Evolutionary conservation across 1,140 invertebrate genomes (phyloP), one percentile per base, ranked within the genome.

Genomic region (Leptinotarsa texana): DNA sequence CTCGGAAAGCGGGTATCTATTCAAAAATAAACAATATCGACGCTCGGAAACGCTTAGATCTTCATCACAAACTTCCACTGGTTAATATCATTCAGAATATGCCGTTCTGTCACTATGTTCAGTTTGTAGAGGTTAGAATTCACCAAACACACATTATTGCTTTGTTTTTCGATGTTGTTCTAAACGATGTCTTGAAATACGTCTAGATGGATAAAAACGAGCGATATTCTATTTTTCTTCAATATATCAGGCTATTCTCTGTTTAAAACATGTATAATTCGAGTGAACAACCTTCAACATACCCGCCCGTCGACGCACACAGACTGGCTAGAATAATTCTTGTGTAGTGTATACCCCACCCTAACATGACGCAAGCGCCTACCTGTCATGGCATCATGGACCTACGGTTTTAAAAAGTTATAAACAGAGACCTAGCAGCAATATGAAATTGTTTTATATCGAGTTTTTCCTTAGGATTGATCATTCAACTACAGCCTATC

Each of bases 341-440:
- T 27, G 63, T 22, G 63, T 65, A 27, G 18, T 65, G 63, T 65
- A 21, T 65, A 65, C 63, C 63, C 63, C 63, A 65, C 63, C 63
- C 63, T 65, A 65, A 65, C 63, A 65, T 65, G 63, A 65, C 63
- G 63, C 63, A 65, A 65, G 63, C 63, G 63, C 63, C 63, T 65
- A 65, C 63, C 63, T 65, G 63, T 65, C 63, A 65, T 18, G 51
- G n/a, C n/a, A 27, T 27, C 63, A 65, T 65, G 63, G 63, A 65
- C 63, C 63, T 65, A 65, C 63, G 13, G 63, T 22, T 65, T 65
- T 21, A 24, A 65, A 65, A 65, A 22, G 63, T 65, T 65, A 27
- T 65, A 27, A 65, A 65, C 63, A 27, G 11, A 65, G 63, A 22
- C 63, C 18, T 4, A 21, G 21, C 21, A 65, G 21, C 51, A 57